phyloP scores from a whole-genome alignment of 2,888 invertebrate species.

The Nomada lathburiana region DNA sequence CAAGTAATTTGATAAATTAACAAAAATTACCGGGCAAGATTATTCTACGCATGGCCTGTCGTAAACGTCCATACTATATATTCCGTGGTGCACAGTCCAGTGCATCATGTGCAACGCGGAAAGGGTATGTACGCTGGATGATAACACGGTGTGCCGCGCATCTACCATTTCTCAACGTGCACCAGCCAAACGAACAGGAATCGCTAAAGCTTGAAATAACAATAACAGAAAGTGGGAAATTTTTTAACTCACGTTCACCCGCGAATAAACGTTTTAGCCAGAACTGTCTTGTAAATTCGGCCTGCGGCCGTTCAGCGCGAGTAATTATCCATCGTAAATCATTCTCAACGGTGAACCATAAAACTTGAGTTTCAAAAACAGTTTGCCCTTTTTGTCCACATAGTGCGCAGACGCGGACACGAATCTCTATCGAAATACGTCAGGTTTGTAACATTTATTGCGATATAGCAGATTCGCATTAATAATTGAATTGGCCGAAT shows the following conservation, averaged over 20 bases:
- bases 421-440: too few relatives aligned
- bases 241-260: background rate
- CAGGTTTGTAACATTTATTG: too few relatives aligned
- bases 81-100: background rate
- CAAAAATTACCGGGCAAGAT: conserved; percentile 38
- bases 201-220: background rate
- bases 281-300: conserved; percentile 10
- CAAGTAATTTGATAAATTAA: conserved; percentile 45
- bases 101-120: conserved; percentile 33
- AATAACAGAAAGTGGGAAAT: background rate
- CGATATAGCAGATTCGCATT: too few relatives aligned
- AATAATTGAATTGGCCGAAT: too few relatives aligned
- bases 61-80: conserved; percentile 19
- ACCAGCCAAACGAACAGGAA: background rate
- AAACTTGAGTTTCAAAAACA: too few relatives aligned
- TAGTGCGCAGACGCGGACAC: too few relatives aligned
- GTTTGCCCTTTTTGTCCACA: too few relatives aligned
- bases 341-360: too few relatives aligned
- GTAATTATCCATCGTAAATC: background rate
- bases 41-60: conserved; percentile 30
- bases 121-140: conserved; percentile 18
- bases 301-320: background rate
- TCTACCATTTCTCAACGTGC: conserved; percentile 3
- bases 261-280: background rate
- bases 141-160: conserved; percentile 24